Evolutionary conservation across 2,797 vertebrate species (phyloP).

Genomic region (Clarias laeviceps): DNA sequence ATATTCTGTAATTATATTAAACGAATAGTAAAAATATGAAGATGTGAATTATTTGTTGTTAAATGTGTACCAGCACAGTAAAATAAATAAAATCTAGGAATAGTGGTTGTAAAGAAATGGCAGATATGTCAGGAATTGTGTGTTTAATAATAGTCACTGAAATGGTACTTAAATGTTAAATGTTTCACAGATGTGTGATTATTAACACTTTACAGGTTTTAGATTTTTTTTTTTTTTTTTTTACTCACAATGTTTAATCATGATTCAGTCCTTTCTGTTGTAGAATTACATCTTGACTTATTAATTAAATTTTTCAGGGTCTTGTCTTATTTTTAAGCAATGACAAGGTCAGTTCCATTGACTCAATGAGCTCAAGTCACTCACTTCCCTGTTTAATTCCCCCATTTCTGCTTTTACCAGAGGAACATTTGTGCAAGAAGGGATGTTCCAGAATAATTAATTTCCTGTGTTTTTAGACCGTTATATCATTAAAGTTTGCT

Average conservation of each 20-base stretch:
- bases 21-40: not conserved
- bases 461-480: not conserved
- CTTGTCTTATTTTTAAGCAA: not conserved
- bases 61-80: not conserved
- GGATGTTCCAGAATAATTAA: slow-evolving; percentile 1
- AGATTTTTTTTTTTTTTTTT: not conserved
- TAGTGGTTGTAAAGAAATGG: not conserved
- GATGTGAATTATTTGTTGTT: not conserved
- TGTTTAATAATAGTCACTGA: not conserved
- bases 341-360: not conserved
- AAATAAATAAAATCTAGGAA: not conserved
- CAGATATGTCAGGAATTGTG: not conserved
- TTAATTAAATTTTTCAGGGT: not conserved
- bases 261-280: not conserved
- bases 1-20: not conserved
- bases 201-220: not conserved
- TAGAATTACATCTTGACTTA: not conserved
- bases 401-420: slow-evolving; percentile 20
- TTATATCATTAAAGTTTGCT: not conserved
- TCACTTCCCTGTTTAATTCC: slow-evolving; percentile 34
- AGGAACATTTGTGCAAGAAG: not conserved
- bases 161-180: not conserved
- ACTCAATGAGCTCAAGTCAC: not conserved
- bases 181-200: not conserved
- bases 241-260: not conserved